Conservation (phyloP, 2,113 vertebrate species). For the Helogale parvula region DNA sequence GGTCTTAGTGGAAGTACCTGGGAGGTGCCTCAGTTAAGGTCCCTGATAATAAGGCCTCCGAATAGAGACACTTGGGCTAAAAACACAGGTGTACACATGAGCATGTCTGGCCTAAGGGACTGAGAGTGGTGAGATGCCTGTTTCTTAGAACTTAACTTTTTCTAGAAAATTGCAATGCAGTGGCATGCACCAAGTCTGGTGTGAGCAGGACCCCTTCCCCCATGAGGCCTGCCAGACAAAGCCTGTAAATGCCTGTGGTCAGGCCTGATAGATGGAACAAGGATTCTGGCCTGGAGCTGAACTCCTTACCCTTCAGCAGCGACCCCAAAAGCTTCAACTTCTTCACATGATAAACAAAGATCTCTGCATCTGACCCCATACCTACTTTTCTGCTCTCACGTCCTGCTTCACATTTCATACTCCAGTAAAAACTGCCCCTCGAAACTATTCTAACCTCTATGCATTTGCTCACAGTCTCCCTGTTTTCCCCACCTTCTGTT, state of each 20-base stretch:
- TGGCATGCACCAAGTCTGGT: not conserved
- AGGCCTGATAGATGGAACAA: not conserved
- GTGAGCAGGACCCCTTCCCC: not conserved
- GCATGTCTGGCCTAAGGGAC: not conserved
- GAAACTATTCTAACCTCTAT: not conserved
- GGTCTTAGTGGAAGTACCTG: not conserved
- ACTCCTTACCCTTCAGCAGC: not conserved
- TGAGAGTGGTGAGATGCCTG: too few species aligned
- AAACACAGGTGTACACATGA: not conserved
- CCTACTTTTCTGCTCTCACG: not conserved
- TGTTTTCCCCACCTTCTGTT: not conserved
- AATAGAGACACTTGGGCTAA: not conserved
- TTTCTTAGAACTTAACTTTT: not conserved
- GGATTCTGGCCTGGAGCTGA: not conserved
- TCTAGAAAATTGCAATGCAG: not conserved
- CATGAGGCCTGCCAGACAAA: not conserved
- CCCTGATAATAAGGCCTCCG: not conserved
- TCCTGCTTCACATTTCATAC: not conserved
- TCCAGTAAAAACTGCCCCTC: not conserved
- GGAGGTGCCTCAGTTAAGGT: not conserved
- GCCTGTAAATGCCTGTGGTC: not conserved
- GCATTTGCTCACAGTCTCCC: not conserved
- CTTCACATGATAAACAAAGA: not conserved
- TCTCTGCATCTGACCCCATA: not conserved
- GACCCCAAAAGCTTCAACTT: not conserved